Evolutionary conservation across 1,140 invertebrate genomes (phyloP).

Genomic region (Hylaeus anthracinus): DNA sequence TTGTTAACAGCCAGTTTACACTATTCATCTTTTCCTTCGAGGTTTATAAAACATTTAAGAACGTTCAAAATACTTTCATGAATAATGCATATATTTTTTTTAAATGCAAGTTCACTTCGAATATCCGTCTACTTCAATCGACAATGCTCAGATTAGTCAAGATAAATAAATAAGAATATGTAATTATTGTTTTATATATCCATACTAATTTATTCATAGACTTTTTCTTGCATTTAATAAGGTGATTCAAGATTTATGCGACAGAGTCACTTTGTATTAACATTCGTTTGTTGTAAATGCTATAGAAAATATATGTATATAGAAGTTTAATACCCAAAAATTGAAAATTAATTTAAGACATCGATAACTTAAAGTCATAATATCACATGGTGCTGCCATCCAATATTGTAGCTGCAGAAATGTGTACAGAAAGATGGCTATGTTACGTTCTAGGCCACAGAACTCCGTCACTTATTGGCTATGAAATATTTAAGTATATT

Average conservation of each 20-base stretch:
- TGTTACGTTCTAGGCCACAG: conserved; percentile 51
- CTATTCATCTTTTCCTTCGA: neutral
- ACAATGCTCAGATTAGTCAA: conserved; percentile 1
- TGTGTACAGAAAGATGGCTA: conserved; percentile 52
- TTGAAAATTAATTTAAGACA: conserved; percentile 23
- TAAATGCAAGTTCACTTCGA: conserved; percentile 44
- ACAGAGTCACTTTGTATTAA: conserved; percentile 12
- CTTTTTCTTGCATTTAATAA: conserved; percentile 1
- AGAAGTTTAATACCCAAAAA: conserved; percentile 34
- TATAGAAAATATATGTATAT: conserved; percentile 35
- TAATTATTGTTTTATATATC: neutral
- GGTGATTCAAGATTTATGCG: conserved; percentile 10
- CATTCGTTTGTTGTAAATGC: conserved; percentile 28
- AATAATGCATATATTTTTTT: neutral
- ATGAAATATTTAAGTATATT: conserved; percentile 78
- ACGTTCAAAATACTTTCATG: neutral
- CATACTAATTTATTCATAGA: conserved; percentile 2
- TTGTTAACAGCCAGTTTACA: neutral
- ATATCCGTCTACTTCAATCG: neutral
- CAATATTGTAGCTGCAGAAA: conserved; percentile 48
- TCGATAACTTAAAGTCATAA: conserved; percentile 42
- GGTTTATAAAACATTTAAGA: neutral
- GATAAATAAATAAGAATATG: conserved; percentile 29
- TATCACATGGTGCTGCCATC: conserved; percentile 59
- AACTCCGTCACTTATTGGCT: conserved; percentile 77